A percentile compares a stretch with the other conserved stretches of the same genome.
phyloP scores from a whole-genome alignment of 1,140 invertebrate species.

The Anoplophora glabripennis region DNA sequence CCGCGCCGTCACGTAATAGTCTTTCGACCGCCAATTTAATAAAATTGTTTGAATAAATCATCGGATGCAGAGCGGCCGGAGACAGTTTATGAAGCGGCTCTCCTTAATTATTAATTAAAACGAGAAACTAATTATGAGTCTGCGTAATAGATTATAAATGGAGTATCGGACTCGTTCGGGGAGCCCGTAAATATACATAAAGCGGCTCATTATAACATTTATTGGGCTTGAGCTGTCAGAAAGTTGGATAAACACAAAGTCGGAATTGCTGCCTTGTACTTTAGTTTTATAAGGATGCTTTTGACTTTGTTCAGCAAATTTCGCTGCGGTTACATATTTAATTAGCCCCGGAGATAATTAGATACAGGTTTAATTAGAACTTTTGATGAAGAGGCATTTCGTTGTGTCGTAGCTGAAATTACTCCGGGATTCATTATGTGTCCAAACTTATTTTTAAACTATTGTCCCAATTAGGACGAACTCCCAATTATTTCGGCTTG shows the following conservation, averaged over 20 bases:
- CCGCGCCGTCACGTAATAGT: too few species aligned
- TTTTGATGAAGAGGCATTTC: conserved; percentile 16
- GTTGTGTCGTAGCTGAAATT: conserved; percentile 5
- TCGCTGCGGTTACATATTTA: conserved; percentile 44
- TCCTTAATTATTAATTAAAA: conserved; percentile 41
- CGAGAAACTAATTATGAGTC: conserved; percentile 40
- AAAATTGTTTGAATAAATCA: conserved; percentile 32
- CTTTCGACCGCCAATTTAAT: not conserved
- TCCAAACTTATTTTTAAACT: conserved; percentile 19
- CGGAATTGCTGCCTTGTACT: conserved; percentile 42
- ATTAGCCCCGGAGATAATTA: conserved; percentile 44
- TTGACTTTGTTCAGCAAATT: conserved; percentile 37
- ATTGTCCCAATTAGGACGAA: conserved; percentile 20
- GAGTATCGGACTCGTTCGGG: conserved; percentile 35
- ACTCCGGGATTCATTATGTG: conserved; percentile 16
- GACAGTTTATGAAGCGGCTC: conserved; percentile 34
- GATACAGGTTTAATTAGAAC: conserved; percentile 44
- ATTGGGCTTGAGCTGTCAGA: conserved; percentile 40
- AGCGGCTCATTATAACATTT: conserved; percentile 40
- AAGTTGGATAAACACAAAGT: conserved; percentile 43
- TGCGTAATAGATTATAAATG: conserved; percentile 41
- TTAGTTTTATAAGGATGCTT: conserved; percentile 45
- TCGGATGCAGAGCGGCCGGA: conserved; percentile 16
- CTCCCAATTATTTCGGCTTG: conserved; percentile 18
- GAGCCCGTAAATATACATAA: conserved; percentile 39